Conservation (phyloP, 2,113 vertebrate species). For the Asarcornis scutulata region DNA sequence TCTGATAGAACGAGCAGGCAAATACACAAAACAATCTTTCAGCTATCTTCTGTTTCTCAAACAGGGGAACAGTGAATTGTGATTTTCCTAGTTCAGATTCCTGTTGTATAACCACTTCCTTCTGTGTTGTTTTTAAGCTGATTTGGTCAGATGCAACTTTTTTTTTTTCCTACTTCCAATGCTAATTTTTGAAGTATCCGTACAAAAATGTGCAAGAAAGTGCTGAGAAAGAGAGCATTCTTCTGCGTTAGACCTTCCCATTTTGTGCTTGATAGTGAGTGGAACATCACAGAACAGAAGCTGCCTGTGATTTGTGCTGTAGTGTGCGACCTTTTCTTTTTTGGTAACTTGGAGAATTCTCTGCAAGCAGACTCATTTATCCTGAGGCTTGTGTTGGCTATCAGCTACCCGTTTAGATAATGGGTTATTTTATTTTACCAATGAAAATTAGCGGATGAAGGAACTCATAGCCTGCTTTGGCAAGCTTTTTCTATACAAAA, state of each 20-base stretch:
- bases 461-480: background rate
- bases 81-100: background rate
- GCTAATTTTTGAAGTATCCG: background rate
- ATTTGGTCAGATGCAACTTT: background rate
- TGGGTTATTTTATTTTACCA: background rate
- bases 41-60: background rate
- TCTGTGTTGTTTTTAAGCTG: background rate
- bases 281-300: slow-evolving; percentile 13
- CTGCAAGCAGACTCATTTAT: background rate
- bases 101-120: background rate
- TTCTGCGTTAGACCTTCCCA: slow-evolving; percentile 11
- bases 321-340: slow-evolving; percentile 29
- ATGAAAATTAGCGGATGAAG: background rate
- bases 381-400: background rate
- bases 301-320: slow-evolving; percentile 38
- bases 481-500: background rate
- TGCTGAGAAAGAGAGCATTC: background rate
- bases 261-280: slow-evolving; percentile 21
- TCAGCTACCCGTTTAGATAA: background rate
- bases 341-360: background rate
- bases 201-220: background rate
- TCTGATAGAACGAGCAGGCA: background rate
- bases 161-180: background rate
- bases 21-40: background rate
- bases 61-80: background rate